Percentiles rank a stretch among this genome's conserved stretches.
These are phyloP conservation scores for Ctenosaura bakeri DNA, from an alignment of 2,797 vertebrate species.

Conservation along the genomic window DNA sequence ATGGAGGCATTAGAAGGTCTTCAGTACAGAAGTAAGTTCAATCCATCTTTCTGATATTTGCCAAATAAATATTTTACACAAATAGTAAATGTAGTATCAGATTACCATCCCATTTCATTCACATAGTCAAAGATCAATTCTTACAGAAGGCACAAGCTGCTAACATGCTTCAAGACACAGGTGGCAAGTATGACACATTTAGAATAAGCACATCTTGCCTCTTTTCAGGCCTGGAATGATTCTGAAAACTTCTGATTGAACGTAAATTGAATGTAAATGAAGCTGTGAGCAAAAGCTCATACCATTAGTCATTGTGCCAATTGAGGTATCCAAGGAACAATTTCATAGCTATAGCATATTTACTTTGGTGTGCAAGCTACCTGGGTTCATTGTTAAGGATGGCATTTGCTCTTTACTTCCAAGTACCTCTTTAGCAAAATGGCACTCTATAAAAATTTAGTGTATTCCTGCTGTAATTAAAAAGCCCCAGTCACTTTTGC, in stretches of 20 bases:
- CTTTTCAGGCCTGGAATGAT: constrained; percentile 67
- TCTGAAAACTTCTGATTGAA: constrained; percentile 72
- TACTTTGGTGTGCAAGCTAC: constrained; percentile 79
- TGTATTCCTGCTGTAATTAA: constrained; percentile 85
- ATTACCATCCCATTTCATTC: constrained; percentile 58
- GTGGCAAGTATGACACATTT: constrained; percentile 61
- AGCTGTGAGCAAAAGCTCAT: constrained; percentile 75
- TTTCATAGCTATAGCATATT: constrained; percentile 79
- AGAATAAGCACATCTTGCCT: constrained; percentile 55
- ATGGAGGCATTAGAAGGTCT: background rate
- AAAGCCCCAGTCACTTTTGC: constrained; percentile 84
- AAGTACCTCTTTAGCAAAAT: constrained; percentile 85
- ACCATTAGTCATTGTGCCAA: constrained; percentile 79
- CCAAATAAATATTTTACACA: constrained; percentile 68
- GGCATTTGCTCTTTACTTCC: constrained; percentile 79
- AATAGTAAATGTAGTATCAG: constrained; percentile 81
- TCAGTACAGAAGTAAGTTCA: constrained; percentile 23
- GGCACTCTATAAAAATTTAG: constrained; percentile 86
- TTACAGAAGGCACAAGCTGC: constrained; percentile 69
- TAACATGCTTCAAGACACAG: constrained; percentile 72
- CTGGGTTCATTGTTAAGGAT: constrained; percentile 71
- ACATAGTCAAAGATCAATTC: constrained; percentile 76
- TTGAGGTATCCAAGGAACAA: constrained; percentile 79
- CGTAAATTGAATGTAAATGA: constrained; percentile 70
- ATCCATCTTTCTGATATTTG: constrained; percentile 66